A percentile compares a stretch with the other conserved stretches of the same genome.
Conservation (phyloP, 2,888 invertebrate genomes). For the Acanthopleura granulata region DNA sequence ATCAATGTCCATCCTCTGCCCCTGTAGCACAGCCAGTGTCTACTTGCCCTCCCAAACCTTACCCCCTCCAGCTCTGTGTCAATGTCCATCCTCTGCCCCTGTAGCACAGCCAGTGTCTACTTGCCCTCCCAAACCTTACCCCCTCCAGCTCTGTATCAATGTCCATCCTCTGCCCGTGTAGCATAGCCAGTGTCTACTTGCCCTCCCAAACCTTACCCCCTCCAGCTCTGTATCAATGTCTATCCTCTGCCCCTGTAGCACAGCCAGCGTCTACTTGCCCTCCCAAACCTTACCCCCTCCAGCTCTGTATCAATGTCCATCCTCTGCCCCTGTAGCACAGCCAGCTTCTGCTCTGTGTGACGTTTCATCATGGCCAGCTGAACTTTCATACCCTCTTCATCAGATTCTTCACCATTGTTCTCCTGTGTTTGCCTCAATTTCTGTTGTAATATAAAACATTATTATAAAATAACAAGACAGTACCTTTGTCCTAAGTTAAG, state of each 20-base stretch:
- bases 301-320: conserved; percentile 61
- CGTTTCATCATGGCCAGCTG: conserved; percentile 56
- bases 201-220: not conserved
- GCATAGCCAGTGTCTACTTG: conserved; percentile 51
- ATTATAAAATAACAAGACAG: no score
- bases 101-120: not conserved
- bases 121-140: conserved; percentile 30
- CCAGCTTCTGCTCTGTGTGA: conserved; percentile 63
- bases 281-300: conserved; percentile 43
- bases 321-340: conserved; percentile 57
- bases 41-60: not conserved
- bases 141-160: conserved; percentile 61
- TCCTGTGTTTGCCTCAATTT: conserved; percentile 45
- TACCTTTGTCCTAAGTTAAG: no score
- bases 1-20: no score
- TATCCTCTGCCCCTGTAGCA: not conserved
- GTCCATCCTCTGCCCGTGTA: conserved; percentile 58
- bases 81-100: not conserved
- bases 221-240: no score
- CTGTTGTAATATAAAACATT: conserved; percentile 28
- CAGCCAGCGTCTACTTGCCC: not conserved
- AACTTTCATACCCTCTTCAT: conserved; percentile 49
- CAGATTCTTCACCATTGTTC: conserved; percentile 61
- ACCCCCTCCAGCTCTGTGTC: no score
- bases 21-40: no score